Base-by-base conservation (phyloP, 1,140 invertebrate species). In the Leptinotarsa defecta region DNA sequence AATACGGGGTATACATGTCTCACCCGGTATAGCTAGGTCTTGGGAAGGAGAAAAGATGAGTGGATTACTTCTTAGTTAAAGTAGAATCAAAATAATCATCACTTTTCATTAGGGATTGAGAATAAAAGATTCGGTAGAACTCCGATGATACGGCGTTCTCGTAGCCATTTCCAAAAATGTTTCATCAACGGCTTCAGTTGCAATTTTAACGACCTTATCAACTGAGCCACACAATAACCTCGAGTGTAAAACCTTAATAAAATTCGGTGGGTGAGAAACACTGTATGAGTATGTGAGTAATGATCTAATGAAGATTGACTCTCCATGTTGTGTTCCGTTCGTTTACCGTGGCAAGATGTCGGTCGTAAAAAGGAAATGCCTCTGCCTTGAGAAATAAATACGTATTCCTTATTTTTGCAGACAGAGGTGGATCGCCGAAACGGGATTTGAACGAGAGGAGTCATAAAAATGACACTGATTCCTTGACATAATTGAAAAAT, bases 221-320 rank as follows among this genome's bases (percentile, higher is more conserved):
- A 57, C 52, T 57, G 52, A 57, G 52, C 15, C 52, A 19, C 52
- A 57, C 15, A 15, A 57, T 19, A 57, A 57, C 15, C 15, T 57
- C 15, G 52, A 15, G 52, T 19, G 6, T 57, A 57, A 57, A 57
- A 57, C 52, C 15, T 57, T 57, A 15, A 57, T 57, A 57, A 57
- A 57, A 57, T 19, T 57, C 52, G 52, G 17, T 17, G 52, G 52
- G n/a, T 19, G 4, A 15, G 13, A 57, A 57, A 57, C 52, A 57
- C 52, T 57, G 17, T 57, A 57, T 57, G 52, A 57, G 52, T 57
- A 57, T 57, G 52, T 57, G 52, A 57, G 52, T 57, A 57, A 57
- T 57, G 52, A 57, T 57, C 52, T 57, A 19, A 57, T 57, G 52
- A 19, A 57, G 52, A 57, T 57, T 57, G 52, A 57, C 52, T 57